Evolutionary conservation across 2,113 vertebrate species (phyloP).

Genomic region (Oreochromis aureus): DNA sequence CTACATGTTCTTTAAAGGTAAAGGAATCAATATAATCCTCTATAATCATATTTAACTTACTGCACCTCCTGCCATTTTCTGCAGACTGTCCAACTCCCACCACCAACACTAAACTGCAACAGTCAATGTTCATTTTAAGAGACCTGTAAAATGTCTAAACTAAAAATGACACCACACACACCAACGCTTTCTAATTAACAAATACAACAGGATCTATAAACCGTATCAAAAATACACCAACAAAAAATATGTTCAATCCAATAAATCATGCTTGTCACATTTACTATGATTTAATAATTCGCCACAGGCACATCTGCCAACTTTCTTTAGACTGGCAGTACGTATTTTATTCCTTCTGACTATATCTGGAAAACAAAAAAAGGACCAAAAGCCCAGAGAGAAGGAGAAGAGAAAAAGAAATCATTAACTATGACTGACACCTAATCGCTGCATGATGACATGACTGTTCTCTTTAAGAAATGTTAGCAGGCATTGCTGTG

Average conservation of each 20-base stretch:
- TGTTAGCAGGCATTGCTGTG: neutral
- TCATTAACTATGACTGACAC: conserved; percentile 28
- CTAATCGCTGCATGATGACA: neutral
- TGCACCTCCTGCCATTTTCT: neutral
- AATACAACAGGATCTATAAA: conserved; percentile 14
- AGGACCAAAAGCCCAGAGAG: neutral
- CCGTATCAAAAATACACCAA: neutral
- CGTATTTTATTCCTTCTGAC: neutral
- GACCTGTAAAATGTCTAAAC: neutral
- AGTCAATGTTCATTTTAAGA: neutral
- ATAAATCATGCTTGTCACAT: conserved; percentile 31
- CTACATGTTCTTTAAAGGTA: conserved; percentile 5
- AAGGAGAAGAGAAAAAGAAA: neutral
- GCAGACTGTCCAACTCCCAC: neutral
- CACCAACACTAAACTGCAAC: neutral
- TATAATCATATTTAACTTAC: neutral
- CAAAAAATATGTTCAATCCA: conserved; percentile 36
- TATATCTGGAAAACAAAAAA: conserved; percentile 5
- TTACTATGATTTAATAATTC: conserved; percentile 22
- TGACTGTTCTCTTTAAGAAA: neutral
- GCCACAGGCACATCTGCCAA: conserved; percentile 28
- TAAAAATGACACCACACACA: neutral
- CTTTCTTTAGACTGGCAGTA: conserved; percentile 15
- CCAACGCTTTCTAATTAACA: neutral
- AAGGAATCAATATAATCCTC: conserved; percentile 27